Evolutionary conservation across 2,797 vertebrate species (phyloP), one percentile per base, ranked within the genome.

Genomic region (Hylomyscus alleni): DNA sequence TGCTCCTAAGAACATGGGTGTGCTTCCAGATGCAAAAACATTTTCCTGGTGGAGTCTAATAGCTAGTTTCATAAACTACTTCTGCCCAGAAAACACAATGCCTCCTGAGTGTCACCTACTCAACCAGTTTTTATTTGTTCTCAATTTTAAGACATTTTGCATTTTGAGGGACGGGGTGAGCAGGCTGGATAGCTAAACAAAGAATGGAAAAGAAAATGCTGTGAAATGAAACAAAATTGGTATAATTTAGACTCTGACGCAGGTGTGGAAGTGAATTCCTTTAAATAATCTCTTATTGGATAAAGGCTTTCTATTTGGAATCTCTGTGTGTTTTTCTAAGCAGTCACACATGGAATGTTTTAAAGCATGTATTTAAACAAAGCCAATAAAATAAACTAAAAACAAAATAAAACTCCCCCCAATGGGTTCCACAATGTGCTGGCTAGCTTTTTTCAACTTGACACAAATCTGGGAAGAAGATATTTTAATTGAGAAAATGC

Each of bases 41-140:
- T 67, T 78, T 94, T 95, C 86, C 62, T 29, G 29, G 40, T 83
- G 50, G 58, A 84, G 20, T 78, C 19, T 44, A 90, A 75, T 52
- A 91, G 65, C 83, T 78, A 50, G 44, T 75, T 93, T 54, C 89
- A 81, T 40, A 58, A 92, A 88, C 67, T 54, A 47, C 54, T 60
- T 96, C 78, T 93, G 54, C 65, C 95, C 60, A 77, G 69, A 95
- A 97, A 96, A 85, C 52, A 90, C 10, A 76, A 60, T 37, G 47
- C 20, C 40, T 80, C 81, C 24, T 65, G 94, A 85, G 52, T 31
- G 14, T 2, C 84, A 90, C 29, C 47, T 40, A 58, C 89, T 67
- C 72, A 92, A 37, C 65, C 54, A n/a, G 24, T 50, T 77, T 91
- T 87, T 78, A 56, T 87, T 83, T 90, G 52, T 95, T 81, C 52